phyloP scores from a whole-genome alignment of 2,888 invertebrate species.

The Zygothrica quintamaculata region DNA sequence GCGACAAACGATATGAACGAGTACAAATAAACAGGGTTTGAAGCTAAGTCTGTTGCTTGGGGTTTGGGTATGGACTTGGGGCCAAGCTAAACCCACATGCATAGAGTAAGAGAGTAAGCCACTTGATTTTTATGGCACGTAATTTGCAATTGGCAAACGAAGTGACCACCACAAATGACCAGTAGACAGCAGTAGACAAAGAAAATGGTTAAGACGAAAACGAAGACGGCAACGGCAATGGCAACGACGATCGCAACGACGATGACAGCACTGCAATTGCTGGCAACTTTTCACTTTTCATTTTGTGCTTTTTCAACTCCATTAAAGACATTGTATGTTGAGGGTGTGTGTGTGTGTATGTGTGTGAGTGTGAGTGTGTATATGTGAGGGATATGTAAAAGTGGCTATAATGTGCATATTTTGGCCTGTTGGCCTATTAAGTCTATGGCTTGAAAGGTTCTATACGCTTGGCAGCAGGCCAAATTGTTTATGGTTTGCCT shows the following conservation, averaged over 20 bases:
- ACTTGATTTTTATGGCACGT: conserved; percentile 77
- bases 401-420: conserved; percentile 47
- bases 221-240: conserved; percentile 24
- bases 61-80: conserved; percentile 1
- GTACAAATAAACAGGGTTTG: too few species aligned
- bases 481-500: conserved; percentile 36
- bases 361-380: background rate
- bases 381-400: background rate
- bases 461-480: conserved; percentile 58
- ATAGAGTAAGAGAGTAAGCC: conserved; percentile 49
- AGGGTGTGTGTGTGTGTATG: background rate
- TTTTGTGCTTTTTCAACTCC: conserved; percentile 72
- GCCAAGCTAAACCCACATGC: conserved; percentile 61
- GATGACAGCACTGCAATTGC: conserved; percentile 50
- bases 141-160: conserved; percentile 75
- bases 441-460: conserved; percentile 58
- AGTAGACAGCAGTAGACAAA: conserved; percentile 15
- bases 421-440: conserved; percentile 81
- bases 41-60: background rate
- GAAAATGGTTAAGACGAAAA: conserved; percentile 35
- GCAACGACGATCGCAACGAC: conserved; percentile 6
- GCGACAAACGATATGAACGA: too few species aligned
- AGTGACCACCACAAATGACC: conserved; percentile 43
- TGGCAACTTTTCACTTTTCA: conserved; percentile 83
- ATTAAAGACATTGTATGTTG: background rate